A percentile compares a stretch with the other conserved stretches of the same genome.
These are phyloP conservation scores for Zingel zingel DNA, from an alignment of 2,113 vertebrate genomes.

Conservation along the genomic window DNA sequence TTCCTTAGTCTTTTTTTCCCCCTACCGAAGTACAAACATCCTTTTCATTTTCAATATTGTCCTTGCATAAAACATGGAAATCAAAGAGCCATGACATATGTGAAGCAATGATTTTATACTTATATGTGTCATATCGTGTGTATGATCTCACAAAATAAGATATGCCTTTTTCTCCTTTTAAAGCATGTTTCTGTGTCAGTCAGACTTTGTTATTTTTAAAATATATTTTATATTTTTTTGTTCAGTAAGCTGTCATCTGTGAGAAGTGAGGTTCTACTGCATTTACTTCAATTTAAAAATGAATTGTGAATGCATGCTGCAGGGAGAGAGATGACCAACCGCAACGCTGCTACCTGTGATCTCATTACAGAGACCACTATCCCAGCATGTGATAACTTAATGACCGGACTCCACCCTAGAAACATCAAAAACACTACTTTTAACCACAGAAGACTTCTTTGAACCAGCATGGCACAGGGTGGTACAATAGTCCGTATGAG, in stretches of 20 bases:
- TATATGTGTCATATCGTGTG: not conserved
- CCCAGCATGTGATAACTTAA: constrained; percentile 63
- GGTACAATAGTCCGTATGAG: constrained; percentile 29
- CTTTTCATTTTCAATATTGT: not conserved
- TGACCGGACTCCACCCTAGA: constrained; percentile 38
- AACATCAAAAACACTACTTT: constrained; percentile 54
- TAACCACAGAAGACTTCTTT: constrained; percentile 48
- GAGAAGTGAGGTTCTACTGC: not conserved
- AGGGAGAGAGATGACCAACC: constrained; percentile 36
- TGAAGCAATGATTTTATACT: not conserved
- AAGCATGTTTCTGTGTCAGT: not conserved
- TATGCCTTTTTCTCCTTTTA: not conserved
- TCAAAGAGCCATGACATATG: not conserved
- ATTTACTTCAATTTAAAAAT: constrained; percentile 31
- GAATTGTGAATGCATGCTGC: constrained; percentile 23
- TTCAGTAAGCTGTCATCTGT: not conserved
- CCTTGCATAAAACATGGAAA: not conserved
- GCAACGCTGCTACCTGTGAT: constrained; percentile 40
- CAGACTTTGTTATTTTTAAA: not conserved
- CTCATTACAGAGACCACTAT: constrained; percentile 54
- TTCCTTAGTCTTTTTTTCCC: not conserved
- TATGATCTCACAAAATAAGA: not conserved
- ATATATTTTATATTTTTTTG: not conserved
- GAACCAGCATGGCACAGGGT: constrained; percentile 12
- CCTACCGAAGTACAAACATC: not conserved